A percentile compares a stretch with the other conserved stretches of the same genome.
phyloP scores from a whole-genome alignment of 2,888 invertebrate genomes.

The Melitaea athalia region DNA sequence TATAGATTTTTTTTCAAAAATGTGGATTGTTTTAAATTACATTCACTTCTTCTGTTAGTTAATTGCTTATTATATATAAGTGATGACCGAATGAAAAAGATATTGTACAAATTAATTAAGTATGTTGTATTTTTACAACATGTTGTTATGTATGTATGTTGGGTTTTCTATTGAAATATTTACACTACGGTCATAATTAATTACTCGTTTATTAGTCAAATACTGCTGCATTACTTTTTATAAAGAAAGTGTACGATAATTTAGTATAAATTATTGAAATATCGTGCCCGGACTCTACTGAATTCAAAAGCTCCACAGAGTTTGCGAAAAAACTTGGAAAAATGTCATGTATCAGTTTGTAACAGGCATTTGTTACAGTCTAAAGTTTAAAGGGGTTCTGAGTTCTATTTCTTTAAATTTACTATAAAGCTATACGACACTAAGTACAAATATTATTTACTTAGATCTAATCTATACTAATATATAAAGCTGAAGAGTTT shows the following conservation, averaged over 20 bases:
- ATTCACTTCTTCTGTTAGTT: too few relatives aligned
- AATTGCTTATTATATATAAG: too few relatives aligned
- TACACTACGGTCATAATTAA: too few relatives aligned
- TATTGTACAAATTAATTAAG: too few relatives aligned
- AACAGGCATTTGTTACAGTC: constrained; percentile 11
- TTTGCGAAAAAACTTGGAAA: constrained; percentile 12
- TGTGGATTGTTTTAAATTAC: too few relatives aligned
- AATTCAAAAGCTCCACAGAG: constrained; percentile 17
- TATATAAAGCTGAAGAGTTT: too few relatives aligned
- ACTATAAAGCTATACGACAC: neutral
- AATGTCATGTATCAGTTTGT: constrained; percentile 13
- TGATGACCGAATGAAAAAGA: too few relatives aligned
- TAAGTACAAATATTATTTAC: too few relatives aligned
- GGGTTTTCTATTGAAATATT: too few relatives aligned
- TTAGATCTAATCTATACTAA: too few relatives aligned
- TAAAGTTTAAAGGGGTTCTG: neutral
- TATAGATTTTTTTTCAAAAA: neutral
- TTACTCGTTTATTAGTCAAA: neutral
- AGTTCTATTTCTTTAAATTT: neutral
- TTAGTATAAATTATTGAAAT: constrained; percentile 10
- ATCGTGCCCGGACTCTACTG: constrained; percentile 16
- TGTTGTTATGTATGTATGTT: too few relatives aligned
- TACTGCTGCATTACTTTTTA: neutral
- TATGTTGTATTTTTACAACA: too few relatives aligned
- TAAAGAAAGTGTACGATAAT: neutral